Evolutionary conservation across 2,888 invertebrate species (phyloP).

Genomic region (Creontiades dilutus): DNA sequence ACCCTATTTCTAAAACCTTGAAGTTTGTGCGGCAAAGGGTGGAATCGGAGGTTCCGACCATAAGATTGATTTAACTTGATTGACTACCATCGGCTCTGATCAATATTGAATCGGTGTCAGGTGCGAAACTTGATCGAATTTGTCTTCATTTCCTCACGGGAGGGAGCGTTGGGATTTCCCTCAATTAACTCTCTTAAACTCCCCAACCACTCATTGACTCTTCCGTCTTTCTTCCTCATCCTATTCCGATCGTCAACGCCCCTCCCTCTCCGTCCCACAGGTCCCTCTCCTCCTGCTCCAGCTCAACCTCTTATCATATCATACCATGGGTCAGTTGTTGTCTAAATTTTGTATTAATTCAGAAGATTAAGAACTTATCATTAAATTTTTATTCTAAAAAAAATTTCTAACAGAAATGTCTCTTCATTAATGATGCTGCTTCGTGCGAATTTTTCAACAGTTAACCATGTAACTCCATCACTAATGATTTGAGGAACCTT

Average conservation of each 20-base stretch:
- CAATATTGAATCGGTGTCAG: slow-evolving; percentile 49
- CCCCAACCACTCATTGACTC: too few relatives aligned
- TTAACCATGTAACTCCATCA: too few relatives aligned
- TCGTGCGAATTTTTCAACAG: too few relatives aligned
- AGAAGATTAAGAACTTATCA: too few relatives aligned
- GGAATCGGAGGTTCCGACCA: neutral
- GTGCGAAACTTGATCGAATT: slow-evolving; percentile 50
- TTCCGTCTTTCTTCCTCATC: neutral
- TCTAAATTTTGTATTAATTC: too few relatives aligned
- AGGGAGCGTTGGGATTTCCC: neutral
- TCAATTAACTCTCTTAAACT: slow-evolving; percentile 27
- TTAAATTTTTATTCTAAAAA: too few relatives aligned
- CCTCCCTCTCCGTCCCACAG: neutral
- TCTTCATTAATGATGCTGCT: too few relatives aligned
- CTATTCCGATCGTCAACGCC: slow-evolving; percentile 6
- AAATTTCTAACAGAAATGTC: too few relatives aligned
- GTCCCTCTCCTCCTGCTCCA: too few relatives aligned
- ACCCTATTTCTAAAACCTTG: neutral
- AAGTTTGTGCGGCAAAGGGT: neutral
- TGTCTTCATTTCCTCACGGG: slow-evolving; percentile 35
- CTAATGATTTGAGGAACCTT: too few relatives aligned
- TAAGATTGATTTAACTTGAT: slow-evolving; percentile 47
- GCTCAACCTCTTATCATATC: too few relatives aligned
- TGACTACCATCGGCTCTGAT: slow-evolving; percentile 37
- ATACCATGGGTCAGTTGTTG: too few relatives aligned